Conservation (phyloP, 2,888 invertebrate species). For the Pandemis corylana region DNA sequence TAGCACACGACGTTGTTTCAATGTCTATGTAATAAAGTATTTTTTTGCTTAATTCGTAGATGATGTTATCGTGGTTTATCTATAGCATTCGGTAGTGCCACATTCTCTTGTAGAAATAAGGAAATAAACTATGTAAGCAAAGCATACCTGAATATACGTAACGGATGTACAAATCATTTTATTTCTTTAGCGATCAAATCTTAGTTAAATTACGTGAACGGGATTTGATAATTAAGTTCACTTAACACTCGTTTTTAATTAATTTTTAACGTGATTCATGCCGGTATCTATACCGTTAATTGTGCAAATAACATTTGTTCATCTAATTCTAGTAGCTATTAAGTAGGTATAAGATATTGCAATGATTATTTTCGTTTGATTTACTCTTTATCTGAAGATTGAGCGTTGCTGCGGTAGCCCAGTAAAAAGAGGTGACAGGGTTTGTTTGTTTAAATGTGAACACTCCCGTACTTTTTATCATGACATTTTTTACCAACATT, state of each 20-base stretch:
- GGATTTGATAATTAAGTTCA: constrained; percentile 3
- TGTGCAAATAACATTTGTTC: constrained; percentile 1
- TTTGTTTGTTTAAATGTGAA: no score
- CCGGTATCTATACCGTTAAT: constrained; percentile 8
- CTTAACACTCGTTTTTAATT: not conserved
- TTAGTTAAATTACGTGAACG: constrained; percentile 15
- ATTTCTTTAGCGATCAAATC: constrained; percentile 7
- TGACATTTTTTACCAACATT: no score
- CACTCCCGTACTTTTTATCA: no score
- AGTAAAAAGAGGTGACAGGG: no score
- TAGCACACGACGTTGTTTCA: not conserved
- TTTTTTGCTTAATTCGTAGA: not conserved
- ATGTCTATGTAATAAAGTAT: not conserved
- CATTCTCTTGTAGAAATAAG: constrained; percentile 52
- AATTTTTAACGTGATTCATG: constrained; percentile 1
- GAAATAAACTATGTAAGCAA: constrained; percentile 49
- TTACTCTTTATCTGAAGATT: no score
- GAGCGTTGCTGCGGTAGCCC: no score
- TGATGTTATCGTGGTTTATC: not conserved
- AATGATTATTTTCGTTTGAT: not conserved
- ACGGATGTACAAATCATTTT: constrained; percentile 23
- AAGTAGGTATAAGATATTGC: not conserved
- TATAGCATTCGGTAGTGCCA: not conserved
- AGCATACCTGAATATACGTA: constrained; percentile 43
- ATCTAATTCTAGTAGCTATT: not conserved